Percentiles rank a stretch among this genome's conserved stretches.
Conservation (phyloP, 1,140 invertebrate genomes). For the Dysdera silvatica region DNA sequence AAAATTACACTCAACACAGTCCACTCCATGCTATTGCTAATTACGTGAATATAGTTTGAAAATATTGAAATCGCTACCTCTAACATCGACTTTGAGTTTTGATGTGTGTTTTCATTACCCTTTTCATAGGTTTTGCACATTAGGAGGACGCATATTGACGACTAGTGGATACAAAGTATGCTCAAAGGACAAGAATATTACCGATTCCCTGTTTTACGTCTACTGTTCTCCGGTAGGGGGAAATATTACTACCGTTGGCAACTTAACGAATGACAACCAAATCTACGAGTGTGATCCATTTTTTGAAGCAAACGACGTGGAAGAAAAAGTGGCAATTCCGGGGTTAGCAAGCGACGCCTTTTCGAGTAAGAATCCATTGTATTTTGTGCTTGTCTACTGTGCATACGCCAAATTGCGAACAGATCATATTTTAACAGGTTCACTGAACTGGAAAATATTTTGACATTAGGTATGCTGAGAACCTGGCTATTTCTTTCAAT, state of each 20-base stretch:
- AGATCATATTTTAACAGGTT: no score
- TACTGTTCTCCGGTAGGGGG: conserved; percentile 5
- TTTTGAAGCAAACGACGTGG: conserved; percentile 51
- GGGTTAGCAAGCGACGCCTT: conserved; percentile 70
- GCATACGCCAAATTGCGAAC: background rate
- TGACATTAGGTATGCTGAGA: no score
- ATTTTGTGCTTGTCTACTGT: background rate
- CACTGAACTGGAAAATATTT: no score
- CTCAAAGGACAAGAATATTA: conserved; percentile 20
- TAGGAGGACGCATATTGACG: conserved; percentile 23
- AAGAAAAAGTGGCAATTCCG: conserved; percentile 59
- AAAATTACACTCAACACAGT: no score
- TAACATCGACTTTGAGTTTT: no score
- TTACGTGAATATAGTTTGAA: no score
- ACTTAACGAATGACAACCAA: background rate
- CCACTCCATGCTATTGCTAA: no score
- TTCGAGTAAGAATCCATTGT: conserved; percentile 49
- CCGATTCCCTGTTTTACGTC: conserved; percentile 13
- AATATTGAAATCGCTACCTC: no score
- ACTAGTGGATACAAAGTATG: conserved; percentile 11
- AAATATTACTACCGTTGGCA: background rate
- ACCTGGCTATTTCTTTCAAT: no score
- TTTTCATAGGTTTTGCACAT: conserved; percentile 19
- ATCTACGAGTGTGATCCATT: conserved; percentile 63
- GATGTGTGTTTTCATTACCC: conserved; percentile 20